These are phyloP conservation scores for Littorina saxatilis DNA, from an alignment of 1,140 invertebrate genomes.

Conservation along the genomic window DNA sequence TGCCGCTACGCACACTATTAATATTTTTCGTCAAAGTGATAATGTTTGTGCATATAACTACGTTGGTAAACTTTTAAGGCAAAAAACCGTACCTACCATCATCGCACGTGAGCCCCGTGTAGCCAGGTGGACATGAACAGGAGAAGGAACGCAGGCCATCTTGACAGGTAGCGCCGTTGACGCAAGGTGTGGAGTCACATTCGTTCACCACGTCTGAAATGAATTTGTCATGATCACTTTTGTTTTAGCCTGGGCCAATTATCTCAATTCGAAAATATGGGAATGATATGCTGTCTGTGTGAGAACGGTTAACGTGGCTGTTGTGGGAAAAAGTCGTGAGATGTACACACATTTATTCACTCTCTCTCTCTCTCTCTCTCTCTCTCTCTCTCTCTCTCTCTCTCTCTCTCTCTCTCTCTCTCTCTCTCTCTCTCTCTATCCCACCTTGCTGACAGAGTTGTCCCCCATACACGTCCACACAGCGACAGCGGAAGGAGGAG, in stretches of 20 bases:
- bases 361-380: conserved; percentile 5
- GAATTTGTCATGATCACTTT: too few relatives aligned
- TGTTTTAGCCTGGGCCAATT: too few relatives aligned
- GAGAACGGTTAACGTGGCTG: too few relatives aligned
- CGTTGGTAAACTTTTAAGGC: too few relatives aligned
- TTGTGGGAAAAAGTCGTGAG: background rate
- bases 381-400: conserved; percentile 9
- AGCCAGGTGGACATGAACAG: conserved; percentile 42
- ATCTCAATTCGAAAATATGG: too few relatives aligned
- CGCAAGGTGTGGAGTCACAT: conserved; percentile 39
- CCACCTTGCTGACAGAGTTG: conserved; percentile 15
- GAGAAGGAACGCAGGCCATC: conserved; percentile 36
- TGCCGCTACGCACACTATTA: too few relatives aligned
- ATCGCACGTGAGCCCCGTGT: conserved; percentile 37
- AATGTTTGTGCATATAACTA: too few relatives aligned
- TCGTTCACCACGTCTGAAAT: conserved; percentile 31
- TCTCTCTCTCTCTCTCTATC: background rate
- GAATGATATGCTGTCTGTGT: too few relatives aligned
- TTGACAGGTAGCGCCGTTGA: conserved; percentile 38
- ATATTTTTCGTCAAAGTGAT: too few relatives aligned
- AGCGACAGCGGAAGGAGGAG: conserved; percentile 17
- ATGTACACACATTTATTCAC: too few relatives aligned
- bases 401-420: background rate
- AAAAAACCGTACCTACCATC: background rate
- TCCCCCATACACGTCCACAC: conserved; percentile 2